Evolutionary conservation across 2,888 invertebrate species (phyloP).

Genomic region (Aquatica leii): DNA sequence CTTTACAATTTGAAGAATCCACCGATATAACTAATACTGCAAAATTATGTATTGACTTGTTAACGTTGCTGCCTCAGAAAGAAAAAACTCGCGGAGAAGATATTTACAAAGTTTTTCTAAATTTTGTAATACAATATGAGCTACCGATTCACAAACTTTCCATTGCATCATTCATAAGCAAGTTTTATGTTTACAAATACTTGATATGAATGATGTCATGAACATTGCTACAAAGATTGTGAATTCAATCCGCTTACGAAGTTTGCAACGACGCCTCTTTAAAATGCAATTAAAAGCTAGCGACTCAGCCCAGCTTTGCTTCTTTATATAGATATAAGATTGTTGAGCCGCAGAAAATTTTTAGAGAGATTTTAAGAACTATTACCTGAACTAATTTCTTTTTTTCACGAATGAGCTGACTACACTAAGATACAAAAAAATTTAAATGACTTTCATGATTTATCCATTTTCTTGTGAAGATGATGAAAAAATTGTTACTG

Average conservation of each 20-base stretch:
- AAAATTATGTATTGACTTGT: conserved; percentile 39
- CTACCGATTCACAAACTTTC: conserved; percentile 31
- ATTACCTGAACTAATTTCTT: conserved; percentile 39
- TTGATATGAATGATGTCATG: conserved; percentile 30
- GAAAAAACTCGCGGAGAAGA: conserved; percentile 40
- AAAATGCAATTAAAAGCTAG: conserved; percentile 10
- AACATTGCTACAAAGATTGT: conserved; percentile 11
- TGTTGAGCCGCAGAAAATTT: conserved; percentile 38
- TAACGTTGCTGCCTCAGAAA: conserved; percentile 39
- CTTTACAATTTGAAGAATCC: too few species aligned
- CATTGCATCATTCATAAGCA: conserved; percentile 30
- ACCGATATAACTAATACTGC: conserved; percentile 41
- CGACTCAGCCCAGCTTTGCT: conserved; percentile 3
- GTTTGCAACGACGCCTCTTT: conserved; percentile 6
- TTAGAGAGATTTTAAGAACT: conserved; percentile 41
- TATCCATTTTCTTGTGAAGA: too few species aligned
- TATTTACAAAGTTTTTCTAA: conserved; percentile 39
- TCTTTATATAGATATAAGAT: conserved; percentile 19
- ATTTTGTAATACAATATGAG: conserved; percentile 42
- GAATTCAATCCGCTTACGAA: background rate
- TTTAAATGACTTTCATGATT: too few species aligned
- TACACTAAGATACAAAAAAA: conserved; percentile 37
- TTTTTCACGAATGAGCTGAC: conserved; percentile 41
- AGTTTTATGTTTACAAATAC: conserved; percentile 25
- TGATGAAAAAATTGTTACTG: too few species aligned